A percentile compares a stretch with the other conserved stretches of the same genome.
Conservation (phyloP, 2,797 vertebrate species). For the Varecia variegata region DNA sequence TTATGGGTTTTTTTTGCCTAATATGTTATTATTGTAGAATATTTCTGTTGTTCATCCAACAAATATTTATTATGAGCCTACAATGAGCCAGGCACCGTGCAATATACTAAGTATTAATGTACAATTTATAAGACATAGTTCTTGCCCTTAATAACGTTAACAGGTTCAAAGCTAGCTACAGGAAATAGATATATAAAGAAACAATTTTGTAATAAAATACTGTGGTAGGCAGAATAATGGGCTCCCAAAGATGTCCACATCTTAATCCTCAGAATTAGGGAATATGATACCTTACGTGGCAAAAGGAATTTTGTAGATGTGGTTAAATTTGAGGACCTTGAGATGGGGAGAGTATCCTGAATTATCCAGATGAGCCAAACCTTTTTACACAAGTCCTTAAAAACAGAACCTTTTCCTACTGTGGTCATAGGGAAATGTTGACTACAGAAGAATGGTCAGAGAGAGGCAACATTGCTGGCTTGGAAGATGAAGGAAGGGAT, state of each 20-base stretch:
- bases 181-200: background rate
- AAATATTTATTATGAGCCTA: background rate
- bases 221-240: background rate
- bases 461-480: background rate
- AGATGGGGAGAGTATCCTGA: background rate
- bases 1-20: background rate
- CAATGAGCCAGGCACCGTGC: background rate
- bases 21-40: background rate
- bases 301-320: background rate
- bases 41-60: background rate
- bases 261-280: background rate
- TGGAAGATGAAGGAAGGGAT: background rate
- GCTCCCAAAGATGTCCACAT: background rate
- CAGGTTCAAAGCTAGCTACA: background rate
- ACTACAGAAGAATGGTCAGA: background rate
- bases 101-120: background rate
- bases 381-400: background rate
- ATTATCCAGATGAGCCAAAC: background rate
- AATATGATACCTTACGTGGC: background rate
- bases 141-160: background rate
- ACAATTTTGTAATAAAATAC: background rate
- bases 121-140: background rate
- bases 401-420: background rate
- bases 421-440: background rate
- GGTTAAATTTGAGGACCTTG: background rate